Conservation (phyloP, 2,113 vertebrate species). For the Trichomycterus rosablanca region DNA sequence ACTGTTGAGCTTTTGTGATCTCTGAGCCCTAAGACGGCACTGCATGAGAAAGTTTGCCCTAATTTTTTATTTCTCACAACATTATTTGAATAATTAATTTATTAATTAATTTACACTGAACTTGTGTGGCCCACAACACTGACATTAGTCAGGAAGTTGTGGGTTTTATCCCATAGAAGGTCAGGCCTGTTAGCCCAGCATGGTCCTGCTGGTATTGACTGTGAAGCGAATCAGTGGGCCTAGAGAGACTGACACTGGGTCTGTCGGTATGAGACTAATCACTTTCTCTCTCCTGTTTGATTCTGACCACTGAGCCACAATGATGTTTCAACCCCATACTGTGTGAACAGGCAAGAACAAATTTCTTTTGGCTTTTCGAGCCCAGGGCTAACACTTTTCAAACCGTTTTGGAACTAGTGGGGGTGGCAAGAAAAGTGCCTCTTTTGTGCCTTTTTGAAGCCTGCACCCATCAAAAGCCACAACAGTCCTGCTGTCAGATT, state of each 20-base stretch:
- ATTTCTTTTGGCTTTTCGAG: constrained; percentile 59
- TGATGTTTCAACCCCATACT: constrained; percentile 70
- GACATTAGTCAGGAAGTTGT: constrained; percentile 32
- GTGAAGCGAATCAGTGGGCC: constrained; percentile 37
- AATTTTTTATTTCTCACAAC: too few relatives aligned
- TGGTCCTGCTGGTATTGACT: constrained; percentile 39
- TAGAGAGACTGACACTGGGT: constrained; percentile 42
- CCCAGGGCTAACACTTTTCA: constrained; percentile 14
- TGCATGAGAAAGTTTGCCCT: too few relatives aligned
- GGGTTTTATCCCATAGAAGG: constrained; percentile 26
- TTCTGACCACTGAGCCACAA: constrained; percentile 50
- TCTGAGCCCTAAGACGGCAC: too few relatives aligned
- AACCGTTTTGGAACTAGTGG: constrained; percentile 47
- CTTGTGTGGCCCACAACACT: constrained; percentile 5
- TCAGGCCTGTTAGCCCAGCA: constrained; percentile 37
- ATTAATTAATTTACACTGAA: constrained; percentile 4
- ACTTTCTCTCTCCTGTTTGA: constrained; percentile 51
- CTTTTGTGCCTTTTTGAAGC: constrained; percentile 46
- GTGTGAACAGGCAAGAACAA: constrained; percentile 67
- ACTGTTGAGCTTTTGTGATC: too few relatives aligned
- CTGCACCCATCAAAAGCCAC: constrained; percentile 46
- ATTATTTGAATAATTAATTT: too few relatives aligned
- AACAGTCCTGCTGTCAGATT: constrained; percentile 45
- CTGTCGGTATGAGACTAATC: constrained; percentile 50
- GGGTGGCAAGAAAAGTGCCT: constrained; percentile 35